Evolutionary conservation across 2,113 vertebrate species (phyloP).

Genomic region (pig (Sus scrofa)): DNA sequence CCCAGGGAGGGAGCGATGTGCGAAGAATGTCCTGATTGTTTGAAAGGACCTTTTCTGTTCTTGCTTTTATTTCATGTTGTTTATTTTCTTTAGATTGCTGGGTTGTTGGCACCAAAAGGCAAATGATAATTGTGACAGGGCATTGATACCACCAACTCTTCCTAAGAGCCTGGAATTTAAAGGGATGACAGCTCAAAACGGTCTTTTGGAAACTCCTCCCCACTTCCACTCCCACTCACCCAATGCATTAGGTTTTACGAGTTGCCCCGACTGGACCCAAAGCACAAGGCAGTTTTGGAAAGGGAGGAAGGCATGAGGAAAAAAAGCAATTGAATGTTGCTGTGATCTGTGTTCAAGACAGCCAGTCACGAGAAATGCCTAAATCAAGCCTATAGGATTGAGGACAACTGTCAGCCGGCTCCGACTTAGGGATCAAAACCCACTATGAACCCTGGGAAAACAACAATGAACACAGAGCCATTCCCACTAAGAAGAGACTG

Average conservation of each 20-base stretch:
- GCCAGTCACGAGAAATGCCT: neutral
- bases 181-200: neutral
- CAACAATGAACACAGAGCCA: neutral
- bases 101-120: neutral
- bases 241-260: neutral
- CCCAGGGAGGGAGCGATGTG: neutral
- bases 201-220: neutral
- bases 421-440: neutral
- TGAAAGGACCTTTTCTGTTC: constrained; percentile 27
- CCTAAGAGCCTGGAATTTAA: neutral
- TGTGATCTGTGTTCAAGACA: neutral
- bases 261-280: neutral
- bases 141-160: neutral
- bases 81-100: constrained; percentile 32
- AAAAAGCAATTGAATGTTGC: neutral
- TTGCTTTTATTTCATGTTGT: neutral
- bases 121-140: neutral
- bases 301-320: neutral
- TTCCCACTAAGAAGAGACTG: neutral
- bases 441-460: neutral
- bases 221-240: neutral
- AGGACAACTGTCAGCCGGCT: neutral
- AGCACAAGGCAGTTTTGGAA: neutral
- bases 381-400: neutral
- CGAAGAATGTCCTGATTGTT: constrained; percentile 26